phyloP scores from a whole-genome alignment of 2,888 invertebrate genomes.

The Ectemnius cavifrons region DNA sequence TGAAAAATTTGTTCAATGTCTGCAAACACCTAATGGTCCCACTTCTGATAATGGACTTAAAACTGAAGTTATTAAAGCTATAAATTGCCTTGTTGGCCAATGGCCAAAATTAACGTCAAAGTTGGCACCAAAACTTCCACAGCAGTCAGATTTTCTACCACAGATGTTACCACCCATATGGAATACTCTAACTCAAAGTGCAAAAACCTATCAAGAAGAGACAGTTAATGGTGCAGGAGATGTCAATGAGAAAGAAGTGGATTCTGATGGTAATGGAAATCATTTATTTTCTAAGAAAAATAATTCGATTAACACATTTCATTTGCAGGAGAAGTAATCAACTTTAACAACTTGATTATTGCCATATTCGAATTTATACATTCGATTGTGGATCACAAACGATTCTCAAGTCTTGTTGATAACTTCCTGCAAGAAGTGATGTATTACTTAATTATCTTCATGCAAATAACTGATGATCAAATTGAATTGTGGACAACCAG shows the following conservation, averaged over 20 bases:
- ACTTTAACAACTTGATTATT: constrained; percentile 83
- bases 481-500: constrained; percentile 82
- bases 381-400: constrained; percentile 81
- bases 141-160: constrained; percentile 79
- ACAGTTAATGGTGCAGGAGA: constrained; percentile 82
- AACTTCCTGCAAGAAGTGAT: constrained; percentile 83
- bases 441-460: constrained; percentile 84
- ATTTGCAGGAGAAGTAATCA: constrained; percentile 81
- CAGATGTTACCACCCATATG: constrained; percentile 84
- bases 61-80: constrained; percentile 82
- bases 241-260: constrained; percentile 79
- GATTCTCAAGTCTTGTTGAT: constrained; percentile 80
- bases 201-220: constrained; percentile 83
- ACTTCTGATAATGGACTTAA: constrained; percentile 82
- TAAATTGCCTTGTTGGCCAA: constrained; percentile 82
- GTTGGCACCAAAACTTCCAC: constrained; percentile 82
- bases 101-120: constrained; percentile 82
- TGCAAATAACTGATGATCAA: constrained; percentile 86
- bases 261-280: constrained; percentile 80
- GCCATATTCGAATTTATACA: constrained; percentile 85
- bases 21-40: constrained; percentile 80
- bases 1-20: constrained; percentile 81
- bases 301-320: constrained; percentile 54
- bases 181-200: constrained; percentile 84
- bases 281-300: constrained; percentile 78